Base-by-base conservation (phyloP, 92 coral and sea anemone genomes). In the Porites rus region DNA sequence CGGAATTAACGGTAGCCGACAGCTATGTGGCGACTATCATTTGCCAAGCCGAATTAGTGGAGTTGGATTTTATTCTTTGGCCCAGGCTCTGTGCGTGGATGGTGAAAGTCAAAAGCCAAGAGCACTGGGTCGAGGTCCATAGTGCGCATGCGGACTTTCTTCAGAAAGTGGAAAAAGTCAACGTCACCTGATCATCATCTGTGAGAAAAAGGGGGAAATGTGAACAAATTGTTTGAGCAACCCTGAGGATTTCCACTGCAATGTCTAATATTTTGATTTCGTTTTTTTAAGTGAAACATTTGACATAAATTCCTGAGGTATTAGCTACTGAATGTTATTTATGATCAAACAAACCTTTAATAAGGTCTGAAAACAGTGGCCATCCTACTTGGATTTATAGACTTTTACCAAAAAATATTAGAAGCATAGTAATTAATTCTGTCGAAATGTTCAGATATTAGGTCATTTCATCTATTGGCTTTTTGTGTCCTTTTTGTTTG, bases 31-130 rank as follows among this genome's bases (percentile, higher is more conserved):
- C 98, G 22, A 86, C 98, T 0, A 81, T 96, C 13, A 43, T 96
- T 21, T 77, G 94, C 51, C 98, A 96, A 68, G 88, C 91, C 19
- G 98, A 96, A 89, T 96, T 98, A 94, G 77, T 92, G 7, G 92
- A 94, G n/a, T 83, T 89, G 20, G 94, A 94, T 43, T 84, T 92
- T 20, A 79, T 74, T 78, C 90, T 96, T 38, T 96, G 98, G 98
- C 98, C 98, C 46, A 83, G 76, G 13, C 91, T 94, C 62, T 83
- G 70, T 20, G 79, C 78, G 74, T 96, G 98, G 98, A 83, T 94
- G 25, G 76, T 78, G 60, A 93, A 87, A 70, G 96, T 96, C 67
- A 91, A 95, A 81, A 75, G 77, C 25, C 98, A 96, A 60, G 88
- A 82, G 17, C 84, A 86, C 50, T 96, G 98, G 98, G 74, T 43